phyloP scores from a whole-genome alignment of 1,140 invertebrate genomes.

The Saccostrea cuccullata region DNA sequence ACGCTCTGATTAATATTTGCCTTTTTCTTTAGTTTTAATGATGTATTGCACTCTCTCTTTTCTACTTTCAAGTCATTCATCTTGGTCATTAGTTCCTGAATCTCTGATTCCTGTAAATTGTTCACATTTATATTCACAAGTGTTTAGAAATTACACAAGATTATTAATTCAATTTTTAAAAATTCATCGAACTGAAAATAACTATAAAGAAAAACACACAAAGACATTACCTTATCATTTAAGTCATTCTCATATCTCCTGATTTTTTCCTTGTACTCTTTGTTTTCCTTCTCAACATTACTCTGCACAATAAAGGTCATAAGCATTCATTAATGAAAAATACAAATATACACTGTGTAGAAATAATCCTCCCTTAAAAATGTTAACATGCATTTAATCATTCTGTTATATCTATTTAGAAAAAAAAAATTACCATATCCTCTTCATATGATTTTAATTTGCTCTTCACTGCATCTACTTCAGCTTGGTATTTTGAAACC shows the following conservation, averaged over 20 bases:
- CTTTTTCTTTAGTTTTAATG: constrained; percentile 27
- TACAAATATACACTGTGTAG: neutral
- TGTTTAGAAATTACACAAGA: neutral
- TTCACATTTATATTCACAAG: neutral
- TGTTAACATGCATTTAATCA: neutral
- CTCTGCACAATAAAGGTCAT: neutral
- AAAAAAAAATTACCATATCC: neutral
- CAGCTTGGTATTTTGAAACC: neutral
- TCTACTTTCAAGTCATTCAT: constrained; percentile 23
- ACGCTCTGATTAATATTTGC: neutral
- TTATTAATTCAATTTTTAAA: neutral
- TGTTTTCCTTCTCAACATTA: constrained; percentile 7
- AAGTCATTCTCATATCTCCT: constrained; percentile 24
- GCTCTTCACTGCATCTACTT: neutral
- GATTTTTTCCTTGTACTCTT: constrained; percentile 3
- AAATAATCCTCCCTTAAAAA: neutral
- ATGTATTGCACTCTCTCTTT: neutral
- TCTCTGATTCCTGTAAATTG: constrained; percentile 18
- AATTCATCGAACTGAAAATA: neutral
- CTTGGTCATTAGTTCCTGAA: constrained; percentile 18
- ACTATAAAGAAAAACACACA: neutral
- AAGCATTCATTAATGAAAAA: neutral
- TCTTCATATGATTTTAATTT: neutral
- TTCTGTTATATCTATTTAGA: neutral
- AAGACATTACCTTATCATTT: neutral